A percentile compares a stretch with the other conserved stretches of the same genome.
Conservation (phyloP, 1,140 invertebrate genomes). For the Pogonus chalceus region DNA sequence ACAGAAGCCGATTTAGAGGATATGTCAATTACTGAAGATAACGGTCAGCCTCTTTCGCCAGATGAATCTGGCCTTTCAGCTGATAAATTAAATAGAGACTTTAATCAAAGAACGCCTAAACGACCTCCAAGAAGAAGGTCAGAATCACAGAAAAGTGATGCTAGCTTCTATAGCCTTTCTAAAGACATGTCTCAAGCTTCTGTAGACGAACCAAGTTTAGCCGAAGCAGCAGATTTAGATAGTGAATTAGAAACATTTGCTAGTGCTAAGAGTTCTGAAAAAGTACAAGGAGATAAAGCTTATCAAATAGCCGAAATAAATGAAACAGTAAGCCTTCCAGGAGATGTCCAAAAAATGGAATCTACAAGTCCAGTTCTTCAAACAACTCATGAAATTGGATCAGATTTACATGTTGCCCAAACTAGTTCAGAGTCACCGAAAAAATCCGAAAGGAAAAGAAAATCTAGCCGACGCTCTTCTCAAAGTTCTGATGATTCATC, state of each 20-base stretch:
- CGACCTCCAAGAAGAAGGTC: conserved; percentile 40
- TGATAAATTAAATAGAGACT: conserved; percentile 33
- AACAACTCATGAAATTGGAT: conserved; percentile 33
- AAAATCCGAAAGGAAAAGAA: conserved; percentile 30
- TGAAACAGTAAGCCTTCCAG: conserved; percentile 28
- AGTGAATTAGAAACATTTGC: conserved; percentile 44
- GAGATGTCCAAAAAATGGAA: conserved; percentile 19
- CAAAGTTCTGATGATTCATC: conserved; percentile 35
- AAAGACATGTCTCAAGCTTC: conserved; percentile 32
- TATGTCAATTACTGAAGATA: conserved; percentile 60
- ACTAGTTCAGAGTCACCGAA: conserved; percentile 29
- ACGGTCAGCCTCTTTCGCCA: conserved; percentile 35
- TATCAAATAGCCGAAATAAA: conserved; percentile 31
- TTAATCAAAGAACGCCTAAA: conserved; percentile 31
- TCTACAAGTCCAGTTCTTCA: conserved; percentile 26
- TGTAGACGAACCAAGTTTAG: conserved; percentile 35
- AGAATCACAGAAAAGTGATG: conserved; percentile 43
- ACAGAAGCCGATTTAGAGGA: conserved; percentile 81
- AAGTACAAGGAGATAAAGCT: conserved; percentile 30
- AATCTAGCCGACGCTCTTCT: conserved; percentile 30
- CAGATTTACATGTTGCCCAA: conserved; percentile 34
- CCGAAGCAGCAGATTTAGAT: conserved; percentile 33
- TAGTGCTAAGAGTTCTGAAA: conserved; percentile 46
- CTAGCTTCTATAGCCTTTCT: conserved; percentile 32
- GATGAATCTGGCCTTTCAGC: conserved; percentile 21